Conservation (phyloP, 2,113 vertebrate species). For the Hylia prasina region DNA sequence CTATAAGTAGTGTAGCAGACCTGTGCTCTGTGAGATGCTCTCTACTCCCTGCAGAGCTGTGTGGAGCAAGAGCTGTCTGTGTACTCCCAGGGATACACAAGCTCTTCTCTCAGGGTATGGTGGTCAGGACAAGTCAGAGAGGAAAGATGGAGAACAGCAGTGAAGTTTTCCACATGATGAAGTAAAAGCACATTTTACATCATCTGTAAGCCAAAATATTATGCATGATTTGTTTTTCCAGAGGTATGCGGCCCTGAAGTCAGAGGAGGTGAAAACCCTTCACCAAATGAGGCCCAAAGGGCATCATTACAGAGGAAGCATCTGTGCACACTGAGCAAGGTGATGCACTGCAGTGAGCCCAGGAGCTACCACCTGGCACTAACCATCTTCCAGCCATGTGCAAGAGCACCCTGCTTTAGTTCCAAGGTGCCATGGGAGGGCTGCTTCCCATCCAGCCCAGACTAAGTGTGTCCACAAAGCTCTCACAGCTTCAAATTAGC, state of each 20-base stretch:
- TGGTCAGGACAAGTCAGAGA: neutral
- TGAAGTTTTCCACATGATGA: neutral
- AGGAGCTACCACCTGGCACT: neutral
- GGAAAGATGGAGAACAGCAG: neutral
- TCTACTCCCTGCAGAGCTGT: accelerated
- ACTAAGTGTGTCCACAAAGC: neutral
- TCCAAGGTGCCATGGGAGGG: neutral
- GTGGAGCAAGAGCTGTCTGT: accelerated
- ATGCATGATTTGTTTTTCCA: neutral
- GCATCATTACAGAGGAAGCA: neutral
- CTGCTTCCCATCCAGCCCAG: neutral
- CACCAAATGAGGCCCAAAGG: constrained; percentile 14
- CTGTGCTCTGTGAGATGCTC: neutral
- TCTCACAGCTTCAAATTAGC: accelerated
- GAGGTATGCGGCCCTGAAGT: neutral
- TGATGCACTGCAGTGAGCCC: neutral
- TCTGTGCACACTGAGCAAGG: neutral
- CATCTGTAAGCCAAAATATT: neutral
- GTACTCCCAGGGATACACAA: neutral
- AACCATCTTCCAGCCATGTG: accelerated
- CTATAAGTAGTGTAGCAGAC: neutral
- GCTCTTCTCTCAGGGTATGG: neutral
- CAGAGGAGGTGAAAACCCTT: neutral
- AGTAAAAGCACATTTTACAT: neutral
- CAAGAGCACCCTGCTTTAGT: neutral